phyloP scores from a whole-genome alignment of 2,797 vertebrate species.

The Scleropages formosus region DNA sequence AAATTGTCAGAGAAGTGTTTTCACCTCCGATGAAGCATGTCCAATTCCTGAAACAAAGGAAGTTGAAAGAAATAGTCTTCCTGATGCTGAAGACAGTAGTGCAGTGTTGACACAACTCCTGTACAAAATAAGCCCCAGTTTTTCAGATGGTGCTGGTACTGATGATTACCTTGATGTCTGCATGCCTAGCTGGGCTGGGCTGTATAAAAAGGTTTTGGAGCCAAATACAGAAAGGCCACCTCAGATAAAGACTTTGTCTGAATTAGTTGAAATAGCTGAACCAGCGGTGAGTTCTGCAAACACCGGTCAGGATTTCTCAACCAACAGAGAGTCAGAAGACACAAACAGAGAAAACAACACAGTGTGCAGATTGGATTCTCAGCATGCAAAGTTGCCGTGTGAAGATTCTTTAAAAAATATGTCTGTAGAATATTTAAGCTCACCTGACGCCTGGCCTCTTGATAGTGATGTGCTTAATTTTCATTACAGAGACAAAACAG shows the following conservation, averaged over 20 bases:
- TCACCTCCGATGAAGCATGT: constrained; percentile 15
- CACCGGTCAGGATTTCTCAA: background rate
- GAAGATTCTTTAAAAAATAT: constrained; percentile 2
- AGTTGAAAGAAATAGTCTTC: constrained; percentile 2
- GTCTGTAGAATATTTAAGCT: constrained; percentile 7
- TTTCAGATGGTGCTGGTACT: background rate
- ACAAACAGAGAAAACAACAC: background rate
- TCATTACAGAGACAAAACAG: constrained; percentile 3
- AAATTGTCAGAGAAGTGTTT: constrained; percentile 27
- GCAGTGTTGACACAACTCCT: background rate
- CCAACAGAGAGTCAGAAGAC: constrained; percentile 3
- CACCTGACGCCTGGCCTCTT: background rate
- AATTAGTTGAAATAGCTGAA: background rate
- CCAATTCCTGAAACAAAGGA: constrained; percentile 21
- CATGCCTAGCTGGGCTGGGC: constrained; percentile 14
- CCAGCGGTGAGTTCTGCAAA: background rate
- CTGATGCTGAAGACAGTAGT: constrained; percentile 15
- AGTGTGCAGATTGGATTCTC: background rate
- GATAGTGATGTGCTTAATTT: background rate
- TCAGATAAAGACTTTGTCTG: background rate
- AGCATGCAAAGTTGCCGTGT: background rate
- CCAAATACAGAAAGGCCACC: background rate
- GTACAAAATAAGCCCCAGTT: constrained; percentile 12
- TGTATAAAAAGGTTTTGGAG: background rate
- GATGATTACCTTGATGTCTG: constrained; percentile 28